Base-by-base conservation (phyloP, 2,888 invertebrate genomes). In the Tridacna crocea region DNA sequence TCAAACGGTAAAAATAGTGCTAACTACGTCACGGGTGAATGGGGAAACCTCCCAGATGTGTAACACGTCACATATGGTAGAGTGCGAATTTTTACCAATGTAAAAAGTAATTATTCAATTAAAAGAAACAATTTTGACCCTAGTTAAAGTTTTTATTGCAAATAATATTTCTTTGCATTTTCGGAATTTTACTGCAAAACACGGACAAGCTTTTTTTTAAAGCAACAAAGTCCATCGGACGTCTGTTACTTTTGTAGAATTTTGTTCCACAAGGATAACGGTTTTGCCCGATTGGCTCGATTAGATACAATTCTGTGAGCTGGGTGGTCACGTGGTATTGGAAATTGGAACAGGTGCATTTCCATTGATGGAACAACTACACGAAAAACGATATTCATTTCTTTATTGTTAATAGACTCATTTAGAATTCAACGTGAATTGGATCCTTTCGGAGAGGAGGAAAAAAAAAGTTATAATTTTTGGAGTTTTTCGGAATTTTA, bases 301-400 rank as follows among this genome's bases (percentile, higher is more conserved):
- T 70, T 70, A 70, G 70, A 70, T 70, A 70, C 70, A 70, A 51
- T 48, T 70, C 70, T 70, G 70, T 70, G 70, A 70, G 70, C 51
- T 19, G 68, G 70, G 46, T 70, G 48, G 66, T 80, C 89, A 89
- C 89, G 89, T 89, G 89, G 79, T 77, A 75, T 76, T 80, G 70
- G 80, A 81, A 75, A 80, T 82, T 76, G 78, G 84, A 85, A 89
- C 89, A 89, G 89, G 89, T 89, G 89, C 87, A 86, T 80, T 82
- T 81, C 81, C 83, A 87, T 88, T 86, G 85, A 86, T 80, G 79
- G 87, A 77, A 77, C 72, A 60, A 61, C 80, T 79, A 84, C 83
- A 76, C 79, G 84, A 84, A 88, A 87, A 85, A 85, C 87, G 80
- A 87, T 87, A 86, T 86, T 87, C 87, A 81, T 83, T 82, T 87